Conservation (phyloP, 2,888 invertebrate genomes). For the Sturmia bella region DNA sequence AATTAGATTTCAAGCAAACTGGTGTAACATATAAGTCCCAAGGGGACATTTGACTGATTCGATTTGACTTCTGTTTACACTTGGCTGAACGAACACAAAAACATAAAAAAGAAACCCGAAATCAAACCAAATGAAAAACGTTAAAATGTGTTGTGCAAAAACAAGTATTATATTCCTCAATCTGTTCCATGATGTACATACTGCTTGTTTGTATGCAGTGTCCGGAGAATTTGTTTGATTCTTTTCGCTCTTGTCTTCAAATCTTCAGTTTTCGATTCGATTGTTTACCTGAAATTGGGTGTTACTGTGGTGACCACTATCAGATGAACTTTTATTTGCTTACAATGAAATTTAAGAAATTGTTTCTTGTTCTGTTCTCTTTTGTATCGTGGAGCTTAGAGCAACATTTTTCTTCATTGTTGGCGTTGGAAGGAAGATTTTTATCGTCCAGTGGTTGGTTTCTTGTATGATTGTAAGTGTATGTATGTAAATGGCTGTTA, state of each 20-base stretch:
- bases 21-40: constrained; percentile 68
- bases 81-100: constrained; percentile 48
- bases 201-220: constrained; percentile 30
- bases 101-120: neutral
- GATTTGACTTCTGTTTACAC: constrained; percentile 72
- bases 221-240: constrained; percentile 26
- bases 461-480: constrained; percentile 16
- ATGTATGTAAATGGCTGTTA: constrained; percentile 53
- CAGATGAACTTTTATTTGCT: constrained; percentile 69
- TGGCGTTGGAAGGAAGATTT: constrained; percentile 48
- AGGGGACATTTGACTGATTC: constrained; percentile 71
- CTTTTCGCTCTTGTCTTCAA: neutral
- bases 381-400: constrained; percentile 4
- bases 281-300: constrained; percentile 62
- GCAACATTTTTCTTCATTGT: constrained; percentile 19
- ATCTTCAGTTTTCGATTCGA: constrained; percentile 27
- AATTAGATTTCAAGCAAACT: constrained; percentile 58
- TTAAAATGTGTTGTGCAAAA: constrained; percentile 18
- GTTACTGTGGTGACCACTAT: constrained; percentile 66
- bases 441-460: constrained; percentile 42
- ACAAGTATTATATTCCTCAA: constrained; percentile 33
- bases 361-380: constrained; percentile 10
- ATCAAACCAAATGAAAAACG: constrained; percentile 16
- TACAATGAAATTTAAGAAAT: constrained; percentile 64
- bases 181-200: constrained; percentile 2